Conservation (phyloP, 35 echinoderm and acorn worm species). For the Diadema setosum region DNA sequence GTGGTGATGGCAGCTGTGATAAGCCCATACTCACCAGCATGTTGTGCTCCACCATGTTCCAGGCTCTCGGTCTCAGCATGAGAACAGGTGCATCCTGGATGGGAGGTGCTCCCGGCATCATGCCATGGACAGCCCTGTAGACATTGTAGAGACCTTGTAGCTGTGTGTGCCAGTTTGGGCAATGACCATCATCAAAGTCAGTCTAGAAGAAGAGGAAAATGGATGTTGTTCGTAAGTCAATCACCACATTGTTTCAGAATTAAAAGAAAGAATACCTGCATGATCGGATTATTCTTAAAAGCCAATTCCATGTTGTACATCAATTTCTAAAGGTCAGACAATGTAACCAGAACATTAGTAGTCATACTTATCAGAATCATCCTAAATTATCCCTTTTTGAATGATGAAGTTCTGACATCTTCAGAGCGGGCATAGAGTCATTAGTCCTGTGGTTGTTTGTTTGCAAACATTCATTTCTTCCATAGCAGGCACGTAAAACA, state of each 20-base stretch:
- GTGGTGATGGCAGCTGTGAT: no score
- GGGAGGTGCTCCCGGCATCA: slow-evolving; percentile 21
- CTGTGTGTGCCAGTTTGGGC: slow-evolving; percentile 64
- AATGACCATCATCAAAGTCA: slow-evolving; percentile 82
- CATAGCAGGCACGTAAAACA: no score
- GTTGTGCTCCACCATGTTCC: slow-evolving; percentile 77
- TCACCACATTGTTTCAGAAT: no score
- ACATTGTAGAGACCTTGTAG: slow-evolving; percentile 53
- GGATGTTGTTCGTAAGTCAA: no score
- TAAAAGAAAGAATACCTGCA: not conserved
- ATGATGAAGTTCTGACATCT: no score
- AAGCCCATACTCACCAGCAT: slow-evolving; percentile 37
- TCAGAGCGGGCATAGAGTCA: no score
- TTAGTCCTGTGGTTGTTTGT: no score
- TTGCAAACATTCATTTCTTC: no score
- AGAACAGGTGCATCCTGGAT: slow-evolving; percentile 38
- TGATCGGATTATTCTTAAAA: not conserved
- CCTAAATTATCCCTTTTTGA: no score
- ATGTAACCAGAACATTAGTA: no score
- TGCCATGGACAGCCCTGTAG: slow-evolving; percentile 38
- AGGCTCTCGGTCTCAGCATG: slow-evolving; percentile 70
- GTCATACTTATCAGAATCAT: no score
- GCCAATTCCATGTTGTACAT: not conserved
- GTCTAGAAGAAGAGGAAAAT: not conserved
- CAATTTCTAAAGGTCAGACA: no score